phyloP scores from a whole-genome alignment of 2,888 invertebrate genomes.

The Lithophane socia region DNA sequence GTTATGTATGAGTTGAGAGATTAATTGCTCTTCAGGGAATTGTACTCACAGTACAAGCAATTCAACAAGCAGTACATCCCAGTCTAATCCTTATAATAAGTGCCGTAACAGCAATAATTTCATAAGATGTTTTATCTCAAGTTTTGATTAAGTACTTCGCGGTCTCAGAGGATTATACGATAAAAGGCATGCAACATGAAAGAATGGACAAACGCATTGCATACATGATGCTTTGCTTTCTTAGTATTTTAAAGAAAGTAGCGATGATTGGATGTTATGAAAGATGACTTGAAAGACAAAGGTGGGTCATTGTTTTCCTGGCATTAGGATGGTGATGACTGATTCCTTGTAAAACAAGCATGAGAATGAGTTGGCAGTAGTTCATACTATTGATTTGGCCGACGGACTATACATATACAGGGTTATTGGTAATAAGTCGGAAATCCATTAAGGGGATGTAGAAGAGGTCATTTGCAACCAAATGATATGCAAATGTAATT shows the following conservation, averaged over 20 bases:
- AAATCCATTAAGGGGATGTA: no score
- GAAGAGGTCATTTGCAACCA: no score
- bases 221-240: conserved; percentile 14
- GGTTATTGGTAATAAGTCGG: no score
- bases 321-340: neutral
- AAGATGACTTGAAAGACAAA: conserved; percentile 19
- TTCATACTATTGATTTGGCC: neutral
- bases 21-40: neutral
- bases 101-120: neutral
- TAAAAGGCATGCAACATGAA: conserved; percentile 7
- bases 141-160: conserved; percentile 3
- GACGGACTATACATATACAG: neutral
- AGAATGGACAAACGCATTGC: conserved; percentile 12
- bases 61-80: neutral
- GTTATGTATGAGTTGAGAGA: neutral
- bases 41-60: no score
- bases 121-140: conserved; percentile 15
- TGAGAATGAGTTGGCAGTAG: neutral
- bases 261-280: conserved; percentile 1
- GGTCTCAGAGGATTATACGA: conserved; percentile 1
- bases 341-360: neutral
- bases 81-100: neutral
- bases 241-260: conserved; percentile 12
- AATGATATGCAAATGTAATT: no score
- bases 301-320: neutral